These are phyloP conservation scores for Planiliza haematocheilus DNA, from an alignment of 2,113 vertebrate genomes.

Conservation along the genomic window DNA sequence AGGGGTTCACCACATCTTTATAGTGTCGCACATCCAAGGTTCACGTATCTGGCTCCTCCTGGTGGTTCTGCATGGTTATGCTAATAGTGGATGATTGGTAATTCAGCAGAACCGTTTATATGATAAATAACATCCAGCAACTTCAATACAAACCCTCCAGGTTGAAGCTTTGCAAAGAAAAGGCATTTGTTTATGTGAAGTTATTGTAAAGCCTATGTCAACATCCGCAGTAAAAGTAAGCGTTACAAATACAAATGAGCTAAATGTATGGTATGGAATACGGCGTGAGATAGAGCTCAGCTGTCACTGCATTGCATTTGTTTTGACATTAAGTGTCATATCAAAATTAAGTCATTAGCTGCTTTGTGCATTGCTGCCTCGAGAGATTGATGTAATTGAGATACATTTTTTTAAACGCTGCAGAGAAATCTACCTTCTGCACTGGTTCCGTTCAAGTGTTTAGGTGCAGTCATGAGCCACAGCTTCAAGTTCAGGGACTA, in stretches of 20 bases:
- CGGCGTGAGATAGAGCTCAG: not conserved
- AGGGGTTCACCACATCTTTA: not conserved
- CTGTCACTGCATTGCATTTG: not conserved
- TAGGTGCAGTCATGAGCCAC: not conserved
- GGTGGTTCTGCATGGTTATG: not conserved
- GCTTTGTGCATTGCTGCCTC: not conserved
- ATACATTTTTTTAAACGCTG: conserved; percentile 4
- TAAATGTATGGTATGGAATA: not conserved
- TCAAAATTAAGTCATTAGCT: conserved; percentile 15
- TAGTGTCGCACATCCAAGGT: no score
- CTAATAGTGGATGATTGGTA: not conserved
- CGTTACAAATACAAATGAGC: not conserved
- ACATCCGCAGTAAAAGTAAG: no score
- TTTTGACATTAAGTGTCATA: not conserved
- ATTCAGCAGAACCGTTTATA: not conserved
- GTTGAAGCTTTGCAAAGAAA: no score
- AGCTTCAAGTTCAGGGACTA: not conserved
- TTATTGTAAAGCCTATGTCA: no score
- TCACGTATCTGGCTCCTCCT: conserved; percentile 15
- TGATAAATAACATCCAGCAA: conserved; percentile 12
- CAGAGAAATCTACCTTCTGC: not conserved
- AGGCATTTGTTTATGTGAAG: no score
- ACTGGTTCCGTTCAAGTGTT: not conserved
- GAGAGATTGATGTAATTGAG: conserved; percentile 11
- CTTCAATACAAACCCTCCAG: no score